phyloP scores from a whole-genome alignment of 2,113 vertebrate genomes.

The Verasper variegatus region DNA sequence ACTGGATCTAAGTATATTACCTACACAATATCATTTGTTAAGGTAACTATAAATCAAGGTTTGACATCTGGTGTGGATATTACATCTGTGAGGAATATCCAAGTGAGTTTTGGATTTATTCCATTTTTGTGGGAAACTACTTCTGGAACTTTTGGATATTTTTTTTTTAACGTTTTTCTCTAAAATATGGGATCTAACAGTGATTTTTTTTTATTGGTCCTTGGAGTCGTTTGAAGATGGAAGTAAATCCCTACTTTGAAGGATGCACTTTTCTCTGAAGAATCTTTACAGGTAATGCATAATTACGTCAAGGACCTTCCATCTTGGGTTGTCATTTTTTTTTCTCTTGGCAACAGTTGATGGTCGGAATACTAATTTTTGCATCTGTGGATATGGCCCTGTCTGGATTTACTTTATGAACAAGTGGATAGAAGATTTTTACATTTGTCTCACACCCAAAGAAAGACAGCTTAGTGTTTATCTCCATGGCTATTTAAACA shows the following conservation, averaged over 20 bases:
- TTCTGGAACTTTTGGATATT: conserved; percentile 78
- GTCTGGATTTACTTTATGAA: conserved; percentile 66
- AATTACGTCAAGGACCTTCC: conserved; percentile 50
- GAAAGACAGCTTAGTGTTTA: conserved; percentile 12
- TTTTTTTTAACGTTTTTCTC: conserved; percentile 58
- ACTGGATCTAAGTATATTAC: conserved; percentile 77
- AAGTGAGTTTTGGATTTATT: conserved; percentile 82
- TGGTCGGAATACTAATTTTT: conserved; percentile 69
- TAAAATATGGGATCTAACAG: conserved; percentile 71
- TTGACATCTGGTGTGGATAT: conserved; percentile 83
- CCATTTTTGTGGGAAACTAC: conserved; percentile 76
- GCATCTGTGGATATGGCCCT: conserved; percentile 58
- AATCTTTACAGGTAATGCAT: conserved; percentile 37
- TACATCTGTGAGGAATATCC: conserved; percentile 82
- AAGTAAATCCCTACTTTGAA: conserved; percentile 63
- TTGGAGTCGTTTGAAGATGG: conserved; percentile 68
- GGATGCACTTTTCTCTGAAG: conserved; percentile 67
- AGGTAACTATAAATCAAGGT: conserved; percentile 78
- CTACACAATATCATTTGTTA: conserved; percentile 76
- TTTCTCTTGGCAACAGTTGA: conserved; percentile 26
- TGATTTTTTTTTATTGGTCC: conserved; percentile 54
- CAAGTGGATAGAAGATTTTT: conserved; percentile 50
- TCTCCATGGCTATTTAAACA: conserved; percentile 19
- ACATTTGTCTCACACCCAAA: conserved; percentile 18
- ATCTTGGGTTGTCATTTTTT: conserved; percentile 38